Evolutionary conservation across 1,140 invertebrate genomes (phyloP).

Genomic region (Diorhabda elongata): DNA sequence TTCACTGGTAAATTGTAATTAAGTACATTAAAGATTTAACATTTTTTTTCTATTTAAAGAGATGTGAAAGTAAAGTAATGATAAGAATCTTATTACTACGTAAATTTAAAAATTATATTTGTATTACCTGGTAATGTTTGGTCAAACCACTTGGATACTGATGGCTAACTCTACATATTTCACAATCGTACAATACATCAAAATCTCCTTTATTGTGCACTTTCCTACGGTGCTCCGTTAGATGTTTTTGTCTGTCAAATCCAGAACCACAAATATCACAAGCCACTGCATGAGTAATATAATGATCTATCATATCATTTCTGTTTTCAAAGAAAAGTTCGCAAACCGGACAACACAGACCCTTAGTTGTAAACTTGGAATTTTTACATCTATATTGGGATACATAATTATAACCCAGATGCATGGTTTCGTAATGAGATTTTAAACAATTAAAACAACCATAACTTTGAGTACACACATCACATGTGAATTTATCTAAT

Average conservation of each 20-base stretch:
- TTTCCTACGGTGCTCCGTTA: constrained; percentile 27
- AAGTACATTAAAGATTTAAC: too few relatives aligned
- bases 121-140: constrained; percentile 15
- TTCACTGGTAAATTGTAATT: too few relatives aligned
- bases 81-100: too few relatives aligned
- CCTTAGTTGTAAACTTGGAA: constrained; percentile 4
- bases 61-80: too few relatives aligned
- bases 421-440: constrained; percentile 29
- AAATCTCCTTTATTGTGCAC: constrained; percentile 21
- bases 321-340: constrained; percentile 25
- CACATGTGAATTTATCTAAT: constrained; percentile 22
- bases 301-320: constrained; percentile 26
- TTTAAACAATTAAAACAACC: constrained; percentile 30
- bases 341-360: constrained; percentile 25
- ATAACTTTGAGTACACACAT: constrained; percentile 14
- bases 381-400: constrained; percentile 25
- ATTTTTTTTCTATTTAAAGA: too few relatives aligned
- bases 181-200: constrained; percentile 8
- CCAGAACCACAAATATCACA: constrained; percentile 29
- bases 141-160: constrained; percentile 6
- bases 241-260: constrained; percentile 26
- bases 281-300: constrained; percentile 27
- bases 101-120: background rate
- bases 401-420: constrained; percentile 19
- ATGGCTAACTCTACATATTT: constrained; percentile 1